Base-by-base conservation (phyloP, 2,113 vertebrate species). In the Antigone vipio region DNA sequence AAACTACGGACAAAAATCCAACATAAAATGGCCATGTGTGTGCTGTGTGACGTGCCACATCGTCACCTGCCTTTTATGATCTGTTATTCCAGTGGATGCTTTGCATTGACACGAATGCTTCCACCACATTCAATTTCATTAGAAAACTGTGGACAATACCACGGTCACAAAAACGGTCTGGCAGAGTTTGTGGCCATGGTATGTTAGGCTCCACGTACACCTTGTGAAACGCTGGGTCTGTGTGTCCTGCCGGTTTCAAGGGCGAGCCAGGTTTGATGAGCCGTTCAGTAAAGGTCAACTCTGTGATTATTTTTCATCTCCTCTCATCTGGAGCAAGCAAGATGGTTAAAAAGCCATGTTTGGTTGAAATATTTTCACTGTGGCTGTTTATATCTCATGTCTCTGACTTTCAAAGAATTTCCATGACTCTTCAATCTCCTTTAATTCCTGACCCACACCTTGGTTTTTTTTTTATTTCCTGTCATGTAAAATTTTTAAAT, bases 131-230 rank as follows among this genome's bases (percentile, higher is more conserved):
- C 35, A 16, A 12, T 88, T 72, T 82, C 17, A 22, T 88, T 60
- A 62, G 50, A 56, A 69, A 90, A 60, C 27, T 49, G 26, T 56
- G 32, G 27, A 56, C 44, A 42, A 18, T 80, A 75, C 13, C 59
- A 13, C 42, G 38, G 45, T 73, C 53, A 38, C n/a, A 52, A 30
- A 42, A 52, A 47, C 2, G 6, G 34, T 4, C 23, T 32, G 63
- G 26, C 56, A 55, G 74, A 32, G 19, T 87, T 68, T 59, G 73
- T 78, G 73, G 21, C 40, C 19, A 0, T 58, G 12, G 15, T 30
- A 3, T 21, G 44, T 35, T 16, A 30, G 29, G 34, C 24, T 85
- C 24, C 32, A 6, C 12, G 16, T 60, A 24, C 0, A 0, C 14
- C 12, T 58, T 56, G 18, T 42, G 60, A 86, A 64, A 49, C 19